Conservation (phyloP, 2,113 vertebrate species). For the Silurus asotus region DNA sequence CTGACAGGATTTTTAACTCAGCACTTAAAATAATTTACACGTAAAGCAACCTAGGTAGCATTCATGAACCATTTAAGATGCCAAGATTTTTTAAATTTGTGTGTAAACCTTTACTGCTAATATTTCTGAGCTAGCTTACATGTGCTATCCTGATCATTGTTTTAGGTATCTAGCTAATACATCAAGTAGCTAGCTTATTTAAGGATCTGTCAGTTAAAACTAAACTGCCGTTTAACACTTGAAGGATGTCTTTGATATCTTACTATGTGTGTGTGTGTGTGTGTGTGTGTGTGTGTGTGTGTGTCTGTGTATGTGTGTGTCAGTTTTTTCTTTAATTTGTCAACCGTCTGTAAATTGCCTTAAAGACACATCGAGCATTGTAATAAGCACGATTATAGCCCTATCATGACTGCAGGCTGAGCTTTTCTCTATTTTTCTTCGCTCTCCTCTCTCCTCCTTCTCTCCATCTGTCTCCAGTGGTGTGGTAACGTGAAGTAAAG, state of each 20-base stretch:
- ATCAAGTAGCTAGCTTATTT: neutral
- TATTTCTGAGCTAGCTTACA: neutral
- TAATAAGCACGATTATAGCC: conserved; percentile 66
- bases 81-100: too few relatives aligned
- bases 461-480: conserved; percentile 22
- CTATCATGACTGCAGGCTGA: conserved; percentile 74
- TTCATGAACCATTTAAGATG: too few relatives aligned
- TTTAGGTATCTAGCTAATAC: neutral
- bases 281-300: too few relatives aligned
- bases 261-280: too few relatives aligned
- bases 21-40: too few relatives aligned
- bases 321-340: neutral
- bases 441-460: neutral
- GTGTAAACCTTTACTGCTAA: neutral
- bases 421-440: neutral
- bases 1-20: neutral
- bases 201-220: too few relatives aligned
- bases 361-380: neutral
- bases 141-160: neutral
- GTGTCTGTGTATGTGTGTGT: neutral
- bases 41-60: too few relatives aligned
- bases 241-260: too few relatives aligned
- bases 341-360: neutral
- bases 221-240: too few relatives aligned
- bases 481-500: conserved; percentile 12